Evolutionary conservation across 2,888 invertebrate species (phyloP).

Genomic region (Eilema depressum): DNA sequence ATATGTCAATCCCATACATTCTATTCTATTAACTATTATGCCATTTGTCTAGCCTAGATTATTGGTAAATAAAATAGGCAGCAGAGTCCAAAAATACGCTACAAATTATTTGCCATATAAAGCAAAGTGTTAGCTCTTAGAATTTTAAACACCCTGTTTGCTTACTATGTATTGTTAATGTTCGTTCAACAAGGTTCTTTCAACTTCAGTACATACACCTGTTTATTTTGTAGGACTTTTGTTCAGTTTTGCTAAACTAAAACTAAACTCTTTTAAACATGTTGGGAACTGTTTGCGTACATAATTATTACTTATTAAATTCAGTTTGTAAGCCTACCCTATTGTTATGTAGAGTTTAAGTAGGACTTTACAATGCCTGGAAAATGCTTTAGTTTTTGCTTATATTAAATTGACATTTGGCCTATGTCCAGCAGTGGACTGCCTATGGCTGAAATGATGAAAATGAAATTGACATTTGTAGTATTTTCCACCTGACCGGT

Average conservation of each 20-base stretch:
- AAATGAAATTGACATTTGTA: too few species aligned
- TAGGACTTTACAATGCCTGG: background rate
- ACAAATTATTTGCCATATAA: background rate
- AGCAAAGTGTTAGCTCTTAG: constrained; percentile 5
- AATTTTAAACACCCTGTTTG: constrained; percentile 9
- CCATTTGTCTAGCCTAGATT: too few species aligned
- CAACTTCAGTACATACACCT: constrained; percentile 9
- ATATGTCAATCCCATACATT: too few species aligned
- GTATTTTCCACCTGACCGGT: too few species aligned
- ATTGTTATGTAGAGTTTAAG: background rate
- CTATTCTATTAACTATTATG: too few species aligned
- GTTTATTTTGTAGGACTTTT: constrained; percentile 4
- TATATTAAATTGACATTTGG: too few species aligned
- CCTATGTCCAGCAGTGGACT: too few species aligned
- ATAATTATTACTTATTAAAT: too few species aligned
- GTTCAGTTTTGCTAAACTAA: background rate
- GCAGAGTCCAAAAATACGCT: background rate
- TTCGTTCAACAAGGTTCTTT: constrained; percentile 9
- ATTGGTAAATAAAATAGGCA: background rate
- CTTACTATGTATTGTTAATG: background rate
- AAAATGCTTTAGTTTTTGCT: background rate
- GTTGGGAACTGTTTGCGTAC: background rate
- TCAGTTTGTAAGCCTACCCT: background rate
- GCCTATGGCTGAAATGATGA: too few species aligned
- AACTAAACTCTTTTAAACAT: background rate